Base-by-base conservation (phyloP, 2,113 vertebrate species). In the Festucalex cinctus region DNA sequence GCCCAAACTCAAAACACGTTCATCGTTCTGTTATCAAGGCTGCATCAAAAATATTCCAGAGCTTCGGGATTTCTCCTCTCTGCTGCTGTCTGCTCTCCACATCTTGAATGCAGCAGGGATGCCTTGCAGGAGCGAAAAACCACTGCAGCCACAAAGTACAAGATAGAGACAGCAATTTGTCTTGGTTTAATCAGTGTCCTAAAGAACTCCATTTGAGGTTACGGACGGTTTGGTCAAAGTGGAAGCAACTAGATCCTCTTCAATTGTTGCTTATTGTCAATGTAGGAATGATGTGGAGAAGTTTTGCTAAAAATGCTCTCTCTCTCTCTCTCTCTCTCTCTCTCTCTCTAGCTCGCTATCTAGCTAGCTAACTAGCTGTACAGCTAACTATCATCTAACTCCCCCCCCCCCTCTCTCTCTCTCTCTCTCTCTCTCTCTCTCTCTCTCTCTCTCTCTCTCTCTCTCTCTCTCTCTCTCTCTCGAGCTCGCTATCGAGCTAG, bases 11-110 rank as follows among this genome's bases (percentile, higher is more conserved):
- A n/a, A 51, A 51, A 22, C 48, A 68, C 63, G 37, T 69, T 65
- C 61, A 62, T 74, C 62, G 69, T 75, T 74, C 71, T 81, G 66
- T 77, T 75, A 64, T 70, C 73, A 78, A n/a, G 70, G 13, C 58
- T 65, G 62, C 54, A 61, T 63, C 16, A 5, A 59, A 61, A 9
- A 77, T 28, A 37, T 32, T 5, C n/a, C n/a, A n/a, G n/a, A n/a
- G n/a, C n/a, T n/a, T n/a, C n/a, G n/a, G n/a, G n/a, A n/a, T n/a
- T 32, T 69, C 62, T 32, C 60, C 57, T 9, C 19, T n/a, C 49
- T 48, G 53, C 16, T 58, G 57, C n/a, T 46, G 62, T 71, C 56
- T 19, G 46, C 19, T 49, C 46, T 19, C 19, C 9, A 57, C 57
- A 59, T 36, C 57, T 8, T 58, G 71, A 68, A 41, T 66, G 54